Evolutionary conservation across 1,140 invertebrate genomes (phyloP), one percentile per base, ranked within the genome.

Genomic region (Thrips palmi): DNA sequence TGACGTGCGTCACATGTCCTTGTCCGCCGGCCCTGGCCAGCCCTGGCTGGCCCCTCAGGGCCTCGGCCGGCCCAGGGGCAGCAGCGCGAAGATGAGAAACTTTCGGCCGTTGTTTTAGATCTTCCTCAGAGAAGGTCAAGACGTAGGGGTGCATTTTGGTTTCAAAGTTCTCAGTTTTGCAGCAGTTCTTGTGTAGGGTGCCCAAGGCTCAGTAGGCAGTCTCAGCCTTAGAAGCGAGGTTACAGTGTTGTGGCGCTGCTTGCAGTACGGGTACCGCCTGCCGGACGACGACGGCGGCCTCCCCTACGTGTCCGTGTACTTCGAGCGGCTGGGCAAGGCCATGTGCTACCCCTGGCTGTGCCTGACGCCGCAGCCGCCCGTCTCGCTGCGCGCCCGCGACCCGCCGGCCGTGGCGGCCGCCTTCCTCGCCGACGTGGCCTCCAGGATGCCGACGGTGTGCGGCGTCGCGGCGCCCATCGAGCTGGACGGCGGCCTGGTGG

Each of bases 231-330:
- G 10, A 17, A 12, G 24, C 14, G 14, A 17, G 21, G 24, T 25
- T 21, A 36, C n/a, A 11, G 12, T 32, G 23, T 29, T 17, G 33
- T 25, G 12, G 18, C 7, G 40, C 40, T 42, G 47, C 45, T 47
- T 41, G 11, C 22, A 64, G 62, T 59, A 64, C 44, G 62, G 62
- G 10, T 64, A 63, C 45, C 50, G 62, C 30, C 39, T 64, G 21
- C 59, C 61, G 2, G 60, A 62, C 39, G 46, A 49, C 21, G 58
- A 57, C 39, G 41, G 43, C 5, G 32, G 34, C n/a, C 24, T 44
- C 25, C 32, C 52, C 1, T 64, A 58, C 39, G 58, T 56, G 38
- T 43, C 49, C 19, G 48, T 63, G 2, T 49, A 52, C 14, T 62
- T 63, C 43, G 28, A 19, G 2, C 58, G 56, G 55, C 51, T 56